Conservation (phyloP, 1,140 invertebrate species). For the Drosophila yakuba region DNA sequence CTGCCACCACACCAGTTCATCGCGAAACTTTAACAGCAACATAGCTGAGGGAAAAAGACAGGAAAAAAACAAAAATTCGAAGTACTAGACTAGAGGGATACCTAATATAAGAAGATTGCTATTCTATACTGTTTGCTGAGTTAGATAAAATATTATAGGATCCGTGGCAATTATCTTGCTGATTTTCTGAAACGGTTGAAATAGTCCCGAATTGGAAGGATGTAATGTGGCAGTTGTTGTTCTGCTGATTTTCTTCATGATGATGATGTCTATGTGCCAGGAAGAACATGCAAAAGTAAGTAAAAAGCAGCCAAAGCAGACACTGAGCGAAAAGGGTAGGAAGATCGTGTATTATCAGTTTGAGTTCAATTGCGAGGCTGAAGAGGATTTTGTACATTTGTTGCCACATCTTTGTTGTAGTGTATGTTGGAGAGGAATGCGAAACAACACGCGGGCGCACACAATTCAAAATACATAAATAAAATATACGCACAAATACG, state of each 20-base stretch:
- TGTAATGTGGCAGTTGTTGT: slow-evolving; percentile 8
- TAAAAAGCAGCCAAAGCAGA: slow-evolving; percentile 3
- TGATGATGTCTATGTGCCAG: slow-evolving; percentile 35
- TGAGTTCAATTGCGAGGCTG: too few species aligned
- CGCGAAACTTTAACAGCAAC: slow-evolving; percentile 33
- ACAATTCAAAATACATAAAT: slow-evolving; percentile 78
- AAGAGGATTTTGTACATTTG: too few species aligned
- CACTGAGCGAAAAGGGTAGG: slow-evolving; percentile 10
- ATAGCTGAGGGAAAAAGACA: neutral
- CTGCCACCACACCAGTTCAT: slow-evolving; percentile 39
- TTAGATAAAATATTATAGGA: too few species aligned
- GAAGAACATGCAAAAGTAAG: slow-evolving; percentile 25
- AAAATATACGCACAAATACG: slow-evolving; percentile 82
- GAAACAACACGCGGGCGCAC: slow-evolving; percentile 36
- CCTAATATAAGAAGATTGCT: neutral
- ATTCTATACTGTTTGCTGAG: too few species aligned
- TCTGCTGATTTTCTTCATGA: slow-evolving; percentile 38
- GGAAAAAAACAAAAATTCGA: neutral
- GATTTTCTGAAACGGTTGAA: too few species aligned
- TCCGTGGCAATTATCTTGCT: too few species aligned
- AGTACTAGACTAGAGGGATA: neutral
- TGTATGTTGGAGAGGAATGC: slow-evolving; percentile 1
- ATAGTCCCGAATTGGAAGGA: neutral
- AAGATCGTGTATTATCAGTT: neutral
- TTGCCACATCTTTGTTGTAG: neutral